Evolutionary conservation across 1,140 invertebrate species (phyloP).

Genomic region (Aleiodes sp.): DNA sequence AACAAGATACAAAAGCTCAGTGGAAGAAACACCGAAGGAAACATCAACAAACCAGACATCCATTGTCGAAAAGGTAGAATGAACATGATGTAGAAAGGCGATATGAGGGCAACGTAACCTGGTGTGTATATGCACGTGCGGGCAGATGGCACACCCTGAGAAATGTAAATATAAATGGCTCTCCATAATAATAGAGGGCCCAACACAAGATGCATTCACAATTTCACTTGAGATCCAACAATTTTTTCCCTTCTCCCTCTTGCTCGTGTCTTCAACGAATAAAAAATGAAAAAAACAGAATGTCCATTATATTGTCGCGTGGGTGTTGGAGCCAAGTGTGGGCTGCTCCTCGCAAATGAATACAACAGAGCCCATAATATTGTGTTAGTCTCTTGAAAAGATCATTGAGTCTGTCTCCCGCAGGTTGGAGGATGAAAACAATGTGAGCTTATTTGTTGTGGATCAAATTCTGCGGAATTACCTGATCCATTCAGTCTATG

Average conservation of each 20-base stretch:
- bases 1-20: background rate
- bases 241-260: background rate
- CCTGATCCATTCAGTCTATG: slow-evolving; percentile 2
- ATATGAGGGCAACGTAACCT: background rate
- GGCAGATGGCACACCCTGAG: slow-evolving; percentile 20
- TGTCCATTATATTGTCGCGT: background rate
- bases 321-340: background rate
- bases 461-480: too few species aligned
- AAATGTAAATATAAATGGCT: slow-evolving; percentile 26
- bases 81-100: background rate
- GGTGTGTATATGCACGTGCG: background rate
- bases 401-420: background rate
- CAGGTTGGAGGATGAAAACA: background rate
- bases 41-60: slow-evolving; percentile 3
- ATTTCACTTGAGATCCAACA: slow-evolving; percentile 5
- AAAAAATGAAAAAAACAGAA: background rate
- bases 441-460: too few species aligned
- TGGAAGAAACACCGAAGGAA: background rate
- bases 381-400: background rate
- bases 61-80: background rate
- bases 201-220: slow-evolving; percentile 15
- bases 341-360: slow-evolving; percentile 4
- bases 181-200: slow-evolving; percentile 25
- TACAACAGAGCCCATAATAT: background rate
- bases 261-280: background rate